These are phyloP conservation scores for Phania funesta DNA, from an alignment of 2,888 invertebrate species.

Conservation along the genomic window DNA sequence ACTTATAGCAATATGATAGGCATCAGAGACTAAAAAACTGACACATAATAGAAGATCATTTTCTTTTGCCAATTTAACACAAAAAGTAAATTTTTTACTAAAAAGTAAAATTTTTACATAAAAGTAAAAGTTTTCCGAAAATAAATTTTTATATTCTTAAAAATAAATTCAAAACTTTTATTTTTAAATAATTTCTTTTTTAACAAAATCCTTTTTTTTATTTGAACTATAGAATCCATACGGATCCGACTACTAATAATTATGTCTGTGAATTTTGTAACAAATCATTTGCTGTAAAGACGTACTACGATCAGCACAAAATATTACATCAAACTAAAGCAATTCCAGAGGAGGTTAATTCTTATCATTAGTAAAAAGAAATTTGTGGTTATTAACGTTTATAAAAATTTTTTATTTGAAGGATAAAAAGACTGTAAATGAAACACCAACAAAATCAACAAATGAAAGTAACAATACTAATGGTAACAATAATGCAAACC, in stretches of 20 bases:
- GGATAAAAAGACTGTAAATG: slow-evolving; percentile 51
- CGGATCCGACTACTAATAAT: slow-evolving; percentile 78
- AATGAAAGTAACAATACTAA: slow-evolving; percentile 50
- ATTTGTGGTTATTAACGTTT: not conserved
- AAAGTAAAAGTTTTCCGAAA: too few species aligned
- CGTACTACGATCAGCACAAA: slow-evolving; percentile 85
- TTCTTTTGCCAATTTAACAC: too few species aligned
- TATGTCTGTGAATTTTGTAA: slow-evolving; percentile 85
- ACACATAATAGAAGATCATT: too few species aligned
- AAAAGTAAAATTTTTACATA: too few species aligned
- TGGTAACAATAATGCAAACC: slow-evolving; percentile 28
- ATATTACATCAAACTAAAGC: slow-evolving; percentile 80
- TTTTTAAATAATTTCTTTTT: not conserved
- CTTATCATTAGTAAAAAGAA: not conserved
- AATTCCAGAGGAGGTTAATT: slow-evolving; percentile 57
- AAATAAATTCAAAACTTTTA: not conserved
- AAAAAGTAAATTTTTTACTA: too few species aligned
- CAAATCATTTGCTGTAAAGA: slow-evolving; percentile 85
- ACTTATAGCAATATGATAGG: too few species aligned
- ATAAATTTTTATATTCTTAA: too few species aligned
- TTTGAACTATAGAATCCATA: slow-evolving; percentile 74
- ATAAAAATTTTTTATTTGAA: slow-evolving; percentile 10
- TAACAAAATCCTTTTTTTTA: not conserved
- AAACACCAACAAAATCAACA: slow-evolving; percentile 22
- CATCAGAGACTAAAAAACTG: too few species aligned